Percentiles rank a stretch among this genome's conserved stretches.
phyloP scores from a whole-genome alignment of 2,888 invertebrate species.

The Ellobium chinense region DNA sequence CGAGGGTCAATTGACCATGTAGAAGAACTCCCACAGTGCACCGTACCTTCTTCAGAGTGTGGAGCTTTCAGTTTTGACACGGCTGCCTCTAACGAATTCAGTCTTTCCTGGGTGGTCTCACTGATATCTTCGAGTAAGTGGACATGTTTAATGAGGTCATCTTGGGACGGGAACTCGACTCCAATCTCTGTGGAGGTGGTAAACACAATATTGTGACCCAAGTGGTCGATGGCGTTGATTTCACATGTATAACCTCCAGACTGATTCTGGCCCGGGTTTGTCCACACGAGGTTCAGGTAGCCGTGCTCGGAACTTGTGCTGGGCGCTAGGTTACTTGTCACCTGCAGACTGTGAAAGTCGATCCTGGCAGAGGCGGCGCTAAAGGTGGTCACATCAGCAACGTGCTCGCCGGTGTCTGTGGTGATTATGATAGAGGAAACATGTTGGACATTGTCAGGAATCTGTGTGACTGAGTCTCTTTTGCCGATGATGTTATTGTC shows the following conservation, averaged over 20 bases:
- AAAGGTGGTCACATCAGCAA: background rate
- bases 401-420: background rate
- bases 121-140: background rate
- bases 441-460: background rate
- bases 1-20: background rate
- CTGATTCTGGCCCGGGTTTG: background rate
- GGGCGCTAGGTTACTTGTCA: background rate
- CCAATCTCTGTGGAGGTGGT: background rate
- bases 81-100: background rate
- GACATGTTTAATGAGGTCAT: background rate
- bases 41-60: conserved; percentile 5
- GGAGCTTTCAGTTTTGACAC: background rate
- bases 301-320: background rate
- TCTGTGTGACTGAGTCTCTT: background rate
- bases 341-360: background rate
- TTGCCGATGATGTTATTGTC: background rate
- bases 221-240: background rate
- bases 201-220: background rate
- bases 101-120: background rate
- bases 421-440: background rate
- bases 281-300: background rate
- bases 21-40: background rate
- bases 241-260: background rate
- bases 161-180: background rate
- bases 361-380: background rate